A percentile compares a stretch with the other conserved stretches of the same genome.
phyloP scores from a whole-genome alignment of 1,140 invertebrate genomes.

The Euwallacea fornicatus region DNA sequence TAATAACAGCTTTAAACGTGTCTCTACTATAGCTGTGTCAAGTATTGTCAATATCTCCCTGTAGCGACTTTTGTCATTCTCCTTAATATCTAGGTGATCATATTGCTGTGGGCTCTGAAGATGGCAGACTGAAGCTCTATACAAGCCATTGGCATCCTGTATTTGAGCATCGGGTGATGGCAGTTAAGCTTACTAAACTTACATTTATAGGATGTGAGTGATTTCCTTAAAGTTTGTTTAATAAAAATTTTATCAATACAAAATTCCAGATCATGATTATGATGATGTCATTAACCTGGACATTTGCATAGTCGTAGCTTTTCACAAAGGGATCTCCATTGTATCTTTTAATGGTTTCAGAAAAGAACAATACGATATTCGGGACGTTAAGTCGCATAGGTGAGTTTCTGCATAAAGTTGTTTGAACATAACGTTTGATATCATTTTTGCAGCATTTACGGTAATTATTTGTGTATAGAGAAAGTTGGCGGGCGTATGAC shows the following conservation, averaged over 20 bases:
- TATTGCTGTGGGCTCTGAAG: slow-evolving; percentile 48
- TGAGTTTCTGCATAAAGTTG: slow-evolving; percentile 5
- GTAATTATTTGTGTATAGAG: slow-evolving; percentile 49
- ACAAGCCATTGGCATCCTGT: slow-evolving; percentile 44
- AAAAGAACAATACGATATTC: slow-evolving; percentile 35
- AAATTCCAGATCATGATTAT: slow-evolving; percentile 34
- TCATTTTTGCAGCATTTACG: slow-evolving; percentile 46
- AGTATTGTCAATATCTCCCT: slow-evolving; percentile 26
- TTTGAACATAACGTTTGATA: not conserved
- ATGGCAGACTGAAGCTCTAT: slow-evolving; percentile 47
- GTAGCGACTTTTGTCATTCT: too few species aligned
- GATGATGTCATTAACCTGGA: slow-evolving; percentile 27
- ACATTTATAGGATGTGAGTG: slow-evolving; percentile 44
- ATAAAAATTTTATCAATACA: not conserved
- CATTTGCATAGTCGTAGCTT: slow-evolving; percentile 34
- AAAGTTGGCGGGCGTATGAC: slow-evolving; percentile 47
- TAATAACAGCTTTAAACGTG: slow-evolving; percentile 44
- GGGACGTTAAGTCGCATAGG: slow-evolving; percentile 40
- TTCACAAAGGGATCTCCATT: slow-evolving; percentile 34
- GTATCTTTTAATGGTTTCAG: slow-evolving; percentile 35
- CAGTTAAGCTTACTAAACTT: slow-evolving; percentile 45
- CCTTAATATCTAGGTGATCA: slow-evolving; percentile 36
- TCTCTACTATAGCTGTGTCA: slow-evolving; percentile 47
- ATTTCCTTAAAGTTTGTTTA: not conserved
- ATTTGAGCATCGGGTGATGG: slow-evolving; percentile 42